Conservation (phyloP, 1,140 invertebrate species). For the Heliothis virescens region DNA sequence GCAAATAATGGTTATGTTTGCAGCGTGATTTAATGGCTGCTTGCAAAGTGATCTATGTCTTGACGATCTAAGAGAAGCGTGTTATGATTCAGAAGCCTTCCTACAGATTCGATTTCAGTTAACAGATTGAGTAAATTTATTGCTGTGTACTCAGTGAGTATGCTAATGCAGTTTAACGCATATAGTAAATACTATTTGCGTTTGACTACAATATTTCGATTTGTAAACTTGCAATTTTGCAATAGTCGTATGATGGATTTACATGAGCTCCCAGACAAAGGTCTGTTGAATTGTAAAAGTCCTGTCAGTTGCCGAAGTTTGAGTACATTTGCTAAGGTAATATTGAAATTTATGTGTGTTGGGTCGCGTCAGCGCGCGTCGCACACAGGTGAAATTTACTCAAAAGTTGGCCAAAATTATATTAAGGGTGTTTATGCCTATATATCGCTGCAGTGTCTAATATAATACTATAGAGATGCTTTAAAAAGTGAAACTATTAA, state of each 20-base stretch:
- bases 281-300: neutral
- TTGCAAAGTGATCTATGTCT: neutral
- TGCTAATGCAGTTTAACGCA: neutral
- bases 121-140: constrained; percentile 1
- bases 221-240: neutral
- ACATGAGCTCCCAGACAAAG: constrained; percentile 3
- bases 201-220: neutral
- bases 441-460: too few species aligned
- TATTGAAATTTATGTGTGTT: constrained; percentile 17
- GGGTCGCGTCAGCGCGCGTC: constrained; percentile 24
- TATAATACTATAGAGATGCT: too few species aligned
- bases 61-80: neutral
- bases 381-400: too few species aligned
- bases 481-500: too few species aligned
- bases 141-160: neutral
- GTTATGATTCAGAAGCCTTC: neutral
- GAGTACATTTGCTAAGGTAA: constrained; percentile 19
- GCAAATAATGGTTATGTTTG: neutral
- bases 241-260: neutral
- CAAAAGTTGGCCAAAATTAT: too few species aligned
- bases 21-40: neutral
- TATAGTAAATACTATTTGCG: neutral
- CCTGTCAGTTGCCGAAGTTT: neutral
- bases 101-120: neutral
- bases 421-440: too few species aligned